These are phyloP conservation scores for Poeciliopsis occidentalis DNA, from an alignment of 2,113 vertebrate genomes.

Conservation along the genomic window DNA sequence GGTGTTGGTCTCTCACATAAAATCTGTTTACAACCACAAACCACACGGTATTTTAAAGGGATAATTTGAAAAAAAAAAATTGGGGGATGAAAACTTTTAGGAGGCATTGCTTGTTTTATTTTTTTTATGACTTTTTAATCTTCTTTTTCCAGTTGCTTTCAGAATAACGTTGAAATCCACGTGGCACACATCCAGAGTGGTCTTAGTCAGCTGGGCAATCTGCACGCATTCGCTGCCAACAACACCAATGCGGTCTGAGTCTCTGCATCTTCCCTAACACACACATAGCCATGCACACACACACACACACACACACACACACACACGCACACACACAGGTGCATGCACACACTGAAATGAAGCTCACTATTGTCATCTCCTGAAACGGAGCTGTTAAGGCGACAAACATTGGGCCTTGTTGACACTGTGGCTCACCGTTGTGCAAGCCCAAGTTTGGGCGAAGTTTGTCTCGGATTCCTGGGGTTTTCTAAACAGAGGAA, in stretches of 20 bases:
- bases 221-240: constrained; percentile 96
- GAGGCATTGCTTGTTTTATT: not conserved
- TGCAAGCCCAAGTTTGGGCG: constrained; percentile 38
- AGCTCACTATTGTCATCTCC: constrained; percentile 5
- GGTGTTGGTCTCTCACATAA: not conserved
- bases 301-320: not conserved
- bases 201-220: constrained; percentile 97
- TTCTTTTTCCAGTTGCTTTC: constrained; percentile 87
- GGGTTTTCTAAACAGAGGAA: constrained; percentile 12
- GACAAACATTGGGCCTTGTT: constrained; percentile 1
- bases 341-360: not conserved
- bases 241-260: constrained; percentile 95
- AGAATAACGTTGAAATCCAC: constrained; percentile 99
- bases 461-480: constrained; percentile 25
- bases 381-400: constrained; percentile 40
- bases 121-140: constrained; percentile 1
- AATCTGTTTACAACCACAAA: too few species aligned
- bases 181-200: constrained; percentile 99
- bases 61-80: too few species aligned
- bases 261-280: constrained; percentile 17
- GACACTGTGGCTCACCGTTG: constrained; percentile 13
- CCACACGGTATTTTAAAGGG: too few species aligned
- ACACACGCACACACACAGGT: too few species aligned
- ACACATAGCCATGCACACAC: not conserved
- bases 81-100: not conserved